Evolutionary conservation across 2,113 vertebrate genomes (phyloP), one percentile per base, ranked within the genome.

Genomic region (Poeciliopsis retropinna): DNA sequence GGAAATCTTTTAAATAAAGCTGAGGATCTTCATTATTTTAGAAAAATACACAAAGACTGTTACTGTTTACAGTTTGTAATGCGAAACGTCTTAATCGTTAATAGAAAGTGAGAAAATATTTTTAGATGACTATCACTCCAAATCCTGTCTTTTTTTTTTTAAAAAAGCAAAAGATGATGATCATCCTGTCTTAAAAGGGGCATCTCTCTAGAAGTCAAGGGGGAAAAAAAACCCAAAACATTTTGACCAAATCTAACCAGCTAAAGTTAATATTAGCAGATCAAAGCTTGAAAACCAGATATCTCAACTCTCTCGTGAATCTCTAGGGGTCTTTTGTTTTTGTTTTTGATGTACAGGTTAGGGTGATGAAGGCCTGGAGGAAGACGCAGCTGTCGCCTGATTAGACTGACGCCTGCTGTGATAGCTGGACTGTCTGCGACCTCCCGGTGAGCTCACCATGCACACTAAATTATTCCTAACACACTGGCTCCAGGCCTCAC

Each of bases 341-440:
- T 41, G 37, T 39, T 30, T 57, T 7, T n/a, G 19, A 57, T 57
- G 51, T 10, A n/a, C 51, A 63, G 73, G 31, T 60, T 63, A 57
- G 62, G 75, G 76, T 57, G 32, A n/a, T n/a, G 51, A 25, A 39
- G 44, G 62, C 19, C 75, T 67, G 62, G 71, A 80, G 63, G 78
- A 82, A 44, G 70, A 90, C 82, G 80, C 73, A 79, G 32, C 85
- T 63, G 64, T 64, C 75, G 73, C 77, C 79, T 91, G 92, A 93
- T 93, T 91, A 92, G 83, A 80, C 11, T 34, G 41, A 37, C 25
- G 73, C 91, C 87, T 65, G 84, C 89, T 84, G 84, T 62, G 74
- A 71, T 64, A 74, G 76, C 73, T 41, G 79, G 83, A 82, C 77
- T 72, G 79, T 78, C 84, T 60, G 63, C 70, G 81, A 80, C 81